Conservation (phyloP, 2,113 vertebrate species). For the Girardinichthys multiradiatus region DNA sequence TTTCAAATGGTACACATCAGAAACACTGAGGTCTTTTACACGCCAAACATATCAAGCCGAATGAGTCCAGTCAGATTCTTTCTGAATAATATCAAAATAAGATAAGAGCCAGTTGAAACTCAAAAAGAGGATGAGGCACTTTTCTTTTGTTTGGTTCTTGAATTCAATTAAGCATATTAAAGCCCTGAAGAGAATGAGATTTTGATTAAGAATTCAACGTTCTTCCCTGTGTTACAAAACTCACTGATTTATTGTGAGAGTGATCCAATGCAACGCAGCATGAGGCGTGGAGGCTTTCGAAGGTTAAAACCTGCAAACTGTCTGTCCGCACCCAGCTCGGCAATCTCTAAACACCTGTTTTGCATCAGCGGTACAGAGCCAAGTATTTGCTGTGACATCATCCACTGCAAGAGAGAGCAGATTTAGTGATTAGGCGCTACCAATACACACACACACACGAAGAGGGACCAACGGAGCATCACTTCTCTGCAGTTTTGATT, state of each 20-base stretch:
- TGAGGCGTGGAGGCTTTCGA: not conserved
- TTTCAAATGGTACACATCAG: not conserved
- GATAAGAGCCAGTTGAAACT: not conserved
- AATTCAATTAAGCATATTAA: not conserved
- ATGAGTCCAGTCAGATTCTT: not conserved
- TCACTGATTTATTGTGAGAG: not conserved
- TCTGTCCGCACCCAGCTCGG: constrained; percentile 25
- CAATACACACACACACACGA: constrained; percentile 18
- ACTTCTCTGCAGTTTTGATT: not conserved
- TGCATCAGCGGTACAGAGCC: constrained; percentile 37
- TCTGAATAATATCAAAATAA: not conserved
- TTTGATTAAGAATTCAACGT: not conserved
- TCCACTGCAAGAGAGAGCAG: constrained; percentile 2
- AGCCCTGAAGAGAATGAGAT: not conserved
- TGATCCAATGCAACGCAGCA: not conserved
- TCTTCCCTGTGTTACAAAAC: not conserved
- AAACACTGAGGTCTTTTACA: not conserved
- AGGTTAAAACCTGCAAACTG: constrained; percentile 5
- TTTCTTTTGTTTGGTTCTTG: not conserved
- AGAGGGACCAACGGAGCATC: constrained; percentile 12
- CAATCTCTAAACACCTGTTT: constrained; percentile 53
- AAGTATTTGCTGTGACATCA: constrained; percentile 52
- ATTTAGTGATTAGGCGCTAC: constrained; percentile 24
- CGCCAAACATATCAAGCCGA: not conserved
- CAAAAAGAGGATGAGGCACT: not conserved